A percentile compares a stretch with the other conserved stretches of the same genome.
These are phyloP conservation scores for Synergus gifuensis DNA, from an alignment of 2,888 invertebrate genomes.

Conservation along the genomic window DNA sequence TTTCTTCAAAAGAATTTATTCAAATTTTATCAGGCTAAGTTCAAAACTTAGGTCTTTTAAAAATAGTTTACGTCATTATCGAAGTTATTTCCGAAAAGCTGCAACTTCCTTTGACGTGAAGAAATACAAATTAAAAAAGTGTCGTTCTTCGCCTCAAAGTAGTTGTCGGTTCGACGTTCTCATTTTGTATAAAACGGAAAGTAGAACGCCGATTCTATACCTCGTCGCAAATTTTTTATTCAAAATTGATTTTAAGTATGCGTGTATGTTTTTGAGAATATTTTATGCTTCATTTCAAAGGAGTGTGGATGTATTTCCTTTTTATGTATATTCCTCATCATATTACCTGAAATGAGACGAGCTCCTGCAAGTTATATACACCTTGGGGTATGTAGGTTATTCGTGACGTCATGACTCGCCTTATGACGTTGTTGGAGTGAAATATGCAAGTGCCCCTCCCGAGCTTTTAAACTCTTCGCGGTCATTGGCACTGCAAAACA, in stretches of 20 bases:
- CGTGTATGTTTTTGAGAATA: not conserved
- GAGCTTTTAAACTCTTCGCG: constrained; percentile 47
- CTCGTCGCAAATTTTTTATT: not conserved
- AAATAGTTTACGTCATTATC: too few relatives aligned
- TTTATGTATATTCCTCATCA: not conserved
- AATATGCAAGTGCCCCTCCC: constrained; percentile 46
- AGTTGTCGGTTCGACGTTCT: not conserved
- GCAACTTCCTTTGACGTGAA: too few relatives aligned
- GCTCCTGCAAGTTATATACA: constrained; percentile 37
- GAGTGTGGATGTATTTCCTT: not conserved
- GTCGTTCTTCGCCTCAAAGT: too few relatives aligned
- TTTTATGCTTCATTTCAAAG: not conserved
- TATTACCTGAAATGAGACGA: constrained; percentile 1
- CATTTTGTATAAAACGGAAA: not conserved
- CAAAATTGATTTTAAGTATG: not conserved
- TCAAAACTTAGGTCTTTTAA: too few relatives aligned
- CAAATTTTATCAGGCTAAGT: too few relatives aligned
- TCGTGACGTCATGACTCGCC: constrained; percentile 45
- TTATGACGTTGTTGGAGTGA: constrained; percentile 44
- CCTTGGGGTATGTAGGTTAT: constrained; percentile 43
- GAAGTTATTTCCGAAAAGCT: too few relatives aligned
- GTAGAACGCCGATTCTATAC: not conserved
- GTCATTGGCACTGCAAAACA: constrained; percentile 47
- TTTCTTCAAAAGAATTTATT: too few relatives aligned
- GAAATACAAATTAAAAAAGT: too few relatives aligned